A percentile compares a stretch with the other conserved stretches of the same genome.
phyloP scores from a whole-genome alignment of 2,888 invertebrate species.

The Aproaerema taeniolella region DNA sequence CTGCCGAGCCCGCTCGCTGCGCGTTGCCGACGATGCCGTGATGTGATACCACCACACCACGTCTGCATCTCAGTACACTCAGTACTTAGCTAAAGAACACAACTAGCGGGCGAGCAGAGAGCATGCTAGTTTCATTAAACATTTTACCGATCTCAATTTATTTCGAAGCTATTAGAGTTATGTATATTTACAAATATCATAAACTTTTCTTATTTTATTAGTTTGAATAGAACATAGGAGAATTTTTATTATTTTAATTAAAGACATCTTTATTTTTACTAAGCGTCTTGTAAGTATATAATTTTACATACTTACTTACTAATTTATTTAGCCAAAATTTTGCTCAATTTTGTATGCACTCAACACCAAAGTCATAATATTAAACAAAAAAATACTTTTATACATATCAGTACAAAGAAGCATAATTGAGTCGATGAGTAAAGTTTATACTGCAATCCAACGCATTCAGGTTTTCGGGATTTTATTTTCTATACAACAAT shows the following conservation, averaged over 20 bases:
- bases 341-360: slow-evolving; percentile 74
- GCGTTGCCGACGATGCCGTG: too few species aligned
- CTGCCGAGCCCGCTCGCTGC: too few species aligned
- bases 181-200: slow-evolving; percentile 40
- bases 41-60: too few species aligned
- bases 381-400: slow-evolving; percentile 45
- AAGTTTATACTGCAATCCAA: too few species aligned
- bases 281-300: slow-evolving; percentile 58
- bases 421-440: slow-evolving; percentile 46
- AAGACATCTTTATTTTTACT: slow-evolving; percentile 67
- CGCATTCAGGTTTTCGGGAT: background rate
- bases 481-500: background rate
- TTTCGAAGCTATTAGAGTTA: slow-evolving; percentile 73
- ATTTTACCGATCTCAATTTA: slow-evolving; percentile 71
- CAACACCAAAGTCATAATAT: slow-evolving; percentile 76
- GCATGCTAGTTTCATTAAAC: slow-evolving; percentile 31
- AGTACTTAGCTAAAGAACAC: too few species aligned
- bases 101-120: too few species aligned
- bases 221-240: slow-evolving; percentile 43
- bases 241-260: slow-evolving; percentile 57
- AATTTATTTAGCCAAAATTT: slow-evolving; percentile 75
- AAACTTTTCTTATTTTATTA: slow-evolving; percentile 51
- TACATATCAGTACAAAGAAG: slow-evolving; percentile 70
- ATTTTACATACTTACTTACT: slow-evolving; percentile 48
- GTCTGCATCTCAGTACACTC: too few species aligned